Base-by-base conservation (phyloP, 37 sponge, comb jelly and placozoan species). In the Oopsacas minuta region DNA sequence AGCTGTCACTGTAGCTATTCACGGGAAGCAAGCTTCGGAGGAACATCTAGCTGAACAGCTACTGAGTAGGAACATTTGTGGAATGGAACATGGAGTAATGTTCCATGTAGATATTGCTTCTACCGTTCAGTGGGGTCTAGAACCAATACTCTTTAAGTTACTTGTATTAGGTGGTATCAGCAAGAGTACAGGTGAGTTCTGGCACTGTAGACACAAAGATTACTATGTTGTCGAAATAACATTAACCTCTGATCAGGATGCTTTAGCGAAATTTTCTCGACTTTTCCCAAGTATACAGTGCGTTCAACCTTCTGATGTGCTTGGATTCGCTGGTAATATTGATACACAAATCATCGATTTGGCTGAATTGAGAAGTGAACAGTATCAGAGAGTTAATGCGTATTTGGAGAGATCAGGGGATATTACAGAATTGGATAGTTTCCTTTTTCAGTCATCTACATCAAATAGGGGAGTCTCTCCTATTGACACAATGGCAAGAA, bases 361-460 rank as follows among this genome's bases (percentile, higher is more conserved):
- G 0, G 61, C 83, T 20, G 85, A 88, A 81, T 88, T 91, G 81
- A 25, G 39, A 28, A 87, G 86, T 49, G 85, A 82, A 0, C 49
- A 75, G 0, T 91, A 75, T 85, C 94, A 94, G 81, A 82, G 90
- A 61, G 92, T 90, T n/a, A 91, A 87, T 42, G 89, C 90, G 82
- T 94, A 94, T 39, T 83, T 94, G 32, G 38, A 38, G 23, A 38
- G 85, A 0, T 86, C 85, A 38, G 52, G 30, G 3, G 37, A 23
- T 37, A 37, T 38, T 1, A 8, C 38, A 17, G 82, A 86, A 30
- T 53, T 93, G 36, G 91, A 89, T 53, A 25, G 30, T 25, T 93
- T 91, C 83, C 35, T 36, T 22, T 93, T 83, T 84, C 22, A 42
- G 15, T 42, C 15, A 42, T 15, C 49, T 8, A 8, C 15, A 42